These are phyloP conservation scores for Wasmannia auropunctata DNA, from an alignment of 1,140 invertebrate species.

Conservation along the genomic window DNA sequence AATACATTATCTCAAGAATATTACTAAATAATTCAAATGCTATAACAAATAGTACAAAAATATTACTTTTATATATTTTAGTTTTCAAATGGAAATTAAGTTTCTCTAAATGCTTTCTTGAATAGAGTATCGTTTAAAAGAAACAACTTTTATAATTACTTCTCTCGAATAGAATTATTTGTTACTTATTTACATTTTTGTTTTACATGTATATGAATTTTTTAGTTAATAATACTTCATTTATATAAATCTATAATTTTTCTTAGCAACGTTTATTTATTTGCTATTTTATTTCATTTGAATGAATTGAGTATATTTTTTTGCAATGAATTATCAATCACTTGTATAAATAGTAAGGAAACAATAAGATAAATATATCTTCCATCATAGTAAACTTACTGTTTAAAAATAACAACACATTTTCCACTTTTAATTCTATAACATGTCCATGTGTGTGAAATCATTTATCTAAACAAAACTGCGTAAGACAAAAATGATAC, in stretches of 20 bases:
- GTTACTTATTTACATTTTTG: neutral
- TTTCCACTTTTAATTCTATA: neutral
- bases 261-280: neutral
- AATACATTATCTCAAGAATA: neutral
- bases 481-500: neutral
- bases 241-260: neutral
- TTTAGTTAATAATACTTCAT: neutral
- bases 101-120: neutral
- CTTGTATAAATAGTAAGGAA: neutral
- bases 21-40: neutral
- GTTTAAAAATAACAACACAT: neutral
- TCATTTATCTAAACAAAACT: neutral
- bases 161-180: neutral
- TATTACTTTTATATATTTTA: constrained; percentile 3
- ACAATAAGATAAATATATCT: neutral
- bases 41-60: neutral
- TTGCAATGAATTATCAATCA: neutral
- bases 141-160: neutral
- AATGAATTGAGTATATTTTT: no score
- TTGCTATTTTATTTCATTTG: neutral
- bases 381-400: neutral
- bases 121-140: neutral
- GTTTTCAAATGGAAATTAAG: neutral
- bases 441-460: neutral
- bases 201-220: neutral